Evolutionary conservation across 2,888 invertebrate species (phyloP).

Genomic region (Acleris cristana): DNA sequence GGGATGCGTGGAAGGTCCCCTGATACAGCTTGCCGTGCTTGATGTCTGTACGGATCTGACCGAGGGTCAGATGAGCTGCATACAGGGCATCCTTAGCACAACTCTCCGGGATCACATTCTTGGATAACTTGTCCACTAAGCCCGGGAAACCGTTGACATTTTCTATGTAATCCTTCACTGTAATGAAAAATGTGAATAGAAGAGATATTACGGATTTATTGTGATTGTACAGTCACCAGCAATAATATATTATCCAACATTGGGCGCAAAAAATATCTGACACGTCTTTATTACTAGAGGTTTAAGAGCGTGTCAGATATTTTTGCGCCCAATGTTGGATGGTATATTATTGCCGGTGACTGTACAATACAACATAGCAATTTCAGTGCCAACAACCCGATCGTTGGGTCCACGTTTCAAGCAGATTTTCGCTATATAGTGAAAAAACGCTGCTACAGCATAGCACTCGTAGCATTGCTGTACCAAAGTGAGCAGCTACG

Average conservation of each 20-base stretch:
- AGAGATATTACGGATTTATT: background rate
- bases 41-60: conserved; percentile 91
- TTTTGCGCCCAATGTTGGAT: too few relatives aligned
- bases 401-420: too few relatives aligned
- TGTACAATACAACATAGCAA: background rate
- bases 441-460: too few relatives aligned
- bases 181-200: conserved; percentile 44
- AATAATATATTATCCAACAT: too few relatives aligned
- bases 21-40: conserved; percentile 89
- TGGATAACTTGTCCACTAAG: conserved; percentile 92
- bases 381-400: too few relatives aligned
- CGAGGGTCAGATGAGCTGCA: conserved; percentile 92
- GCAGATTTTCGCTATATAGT: too few relatives aligned
- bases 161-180: conserved; percentile 90
- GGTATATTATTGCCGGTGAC: too few relatives aligned
- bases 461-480: too few relatives aligned
- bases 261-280: too few relatives aligned
- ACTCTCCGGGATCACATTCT: conserved; percentile 85
- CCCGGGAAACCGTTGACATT: conserved; percentile 87
- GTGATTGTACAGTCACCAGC: background rate
- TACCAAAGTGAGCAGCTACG: too few relatives aligned
- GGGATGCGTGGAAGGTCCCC: conserved; percentile 92
- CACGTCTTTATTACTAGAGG: too few relatives aligned
- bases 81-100: conserved; percentile 87
- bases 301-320: too few relatives aligned